Evolutionary conservation across 1,140 invertebrate genomes (phyloP).

Genomic region (Apis dorsata): DNA sequence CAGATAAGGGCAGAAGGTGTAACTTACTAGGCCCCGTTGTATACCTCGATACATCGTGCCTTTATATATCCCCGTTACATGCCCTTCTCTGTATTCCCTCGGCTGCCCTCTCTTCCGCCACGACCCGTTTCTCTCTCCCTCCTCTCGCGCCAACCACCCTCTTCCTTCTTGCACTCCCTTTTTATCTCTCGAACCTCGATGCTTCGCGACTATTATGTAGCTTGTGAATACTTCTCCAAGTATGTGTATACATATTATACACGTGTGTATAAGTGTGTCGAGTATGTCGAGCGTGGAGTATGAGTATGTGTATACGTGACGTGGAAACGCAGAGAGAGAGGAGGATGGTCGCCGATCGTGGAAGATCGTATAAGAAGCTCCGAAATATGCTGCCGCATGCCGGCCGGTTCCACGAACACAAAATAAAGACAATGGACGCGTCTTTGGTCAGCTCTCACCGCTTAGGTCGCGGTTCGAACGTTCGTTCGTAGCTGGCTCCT

Average conservation of each 20-base stretch:
- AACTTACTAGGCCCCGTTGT: slow-evolving; percentile 76
- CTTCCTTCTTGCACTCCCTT: neutral
- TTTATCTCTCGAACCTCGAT: slow-evolving; percentile 42
- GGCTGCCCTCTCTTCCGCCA: slow-evolving; percentile 15
- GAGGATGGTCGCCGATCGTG: neutral
- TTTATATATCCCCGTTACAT: slow-evolving; percentile 64
- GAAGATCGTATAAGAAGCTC: slow-evolving; percentile 49
- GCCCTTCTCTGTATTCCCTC: slow-evolving; percentile 61
- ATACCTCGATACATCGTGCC: slow-evolving; percentile 60
- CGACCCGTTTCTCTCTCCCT: neutral
- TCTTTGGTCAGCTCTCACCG: slow-evolving; percentile 11
- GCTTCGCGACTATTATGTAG: neutral
- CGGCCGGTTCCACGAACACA: slow-evolving; percentile 49
- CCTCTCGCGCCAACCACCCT: slow-evolving; percentile 1
- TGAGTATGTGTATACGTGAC: slow-evolving; percentile 2
- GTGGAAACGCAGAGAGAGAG: slow-evolving; percentile 6
- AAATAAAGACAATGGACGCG: slow-evolving; percentile 67
- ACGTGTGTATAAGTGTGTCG: neutral
- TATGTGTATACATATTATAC: neutral
- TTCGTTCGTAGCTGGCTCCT: neutral
- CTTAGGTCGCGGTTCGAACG: slow-evolving; percentile 49
- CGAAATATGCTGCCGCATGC: slow-evolving; percentile 62
- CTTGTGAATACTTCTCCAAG: neutral
- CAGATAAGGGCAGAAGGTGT: slow-evolving; percentile 78
- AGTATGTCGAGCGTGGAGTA: neutral